Base-by-base conservation (phyloP, 2,113 vertebrate species). In the Gnathonemus echidnorhynchus region DNA sequence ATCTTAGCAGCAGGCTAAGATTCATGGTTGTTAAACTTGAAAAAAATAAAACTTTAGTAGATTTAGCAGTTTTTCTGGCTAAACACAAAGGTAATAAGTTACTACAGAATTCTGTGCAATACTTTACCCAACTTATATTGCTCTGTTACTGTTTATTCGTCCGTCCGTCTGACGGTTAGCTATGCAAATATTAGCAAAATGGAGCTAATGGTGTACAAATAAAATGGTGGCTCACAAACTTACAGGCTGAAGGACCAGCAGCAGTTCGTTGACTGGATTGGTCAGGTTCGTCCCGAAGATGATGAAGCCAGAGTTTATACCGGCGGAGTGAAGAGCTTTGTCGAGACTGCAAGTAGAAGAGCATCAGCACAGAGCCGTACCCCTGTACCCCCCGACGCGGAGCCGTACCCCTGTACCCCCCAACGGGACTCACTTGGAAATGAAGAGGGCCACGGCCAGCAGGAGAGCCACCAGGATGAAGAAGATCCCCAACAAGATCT, bases 221-320 rank as follows among this genome's bases (percentile, higher is more conserved):
- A 27, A 66, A 27, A 27, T 3, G 8, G 58, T 0, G 58, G 58
- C 58, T 27, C 1, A 10, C 74, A 80, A 92, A 97, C 98, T 98
- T 93, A 99, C 98, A 87, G 96, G 98, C 92, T 99, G 98, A 83
- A 99, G 94, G 90, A 96, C 91, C 93, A 99, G 96, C 91, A 99
- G 93, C 88, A 99, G 95, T 95, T 99, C 98, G 95, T 99, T 99
- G 92, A 99, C 92, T 42, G 98, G 98, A 94, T 99, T 99, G 90
- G 97, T 99, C 85, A 99, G 93, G 95, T 99, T 99, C 92, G 98
- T 97, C 95, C 98, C 98, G 93, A 99, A 97, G 92, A 99, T 96
- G 91, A 99, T 96, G 93, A 99, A 99, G 89, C 98, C 98, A 6
- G 97, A 97, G 93, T 97, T 95, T 88, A 99, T 97, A 88, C 98